A percentile compares a stretch with the other conserved stretches of the same genome.
Evolutionary conservation across 2,888 invertebrate species (phyloP).

Genomic region (Autographa gamma): DNA sequence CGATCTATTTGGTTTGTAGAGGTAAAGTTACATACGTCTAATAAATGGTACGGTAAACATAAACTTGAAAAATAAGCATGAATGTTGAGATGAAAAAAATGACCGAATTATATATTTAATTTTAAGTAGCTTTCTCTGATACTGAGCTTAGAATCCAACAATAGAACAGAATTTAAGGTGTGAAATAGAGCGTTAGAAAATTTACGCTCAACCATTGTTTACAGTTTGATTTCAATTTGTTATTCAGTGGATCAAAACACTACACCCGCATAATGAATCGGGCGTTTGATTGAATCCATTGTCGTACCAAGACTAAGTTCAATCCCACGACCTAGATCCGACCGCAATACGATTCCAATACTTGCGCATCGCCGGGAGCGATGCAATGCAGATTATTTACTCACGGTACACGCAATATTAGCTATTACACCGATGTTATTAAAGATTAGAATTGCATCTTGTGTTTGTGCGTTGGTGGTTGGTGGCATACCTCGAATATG

Average conservation of each 20-base stretch:
- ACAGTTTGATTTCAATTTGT: conserved; percentile 49
- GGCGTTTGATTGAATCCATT: conserved; percentile 76
- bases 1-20: not conserved
- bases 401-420: conserved; percentile 60
- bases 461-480: conserved; percentile 20
- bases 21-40: not conserved
- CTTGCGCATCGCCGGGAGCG: conserved; percentile 70
- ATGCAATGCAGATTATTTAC: conserved; percentile 73
- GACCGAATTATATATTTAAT: not conserved
- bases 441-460: conserved; percentile 61
- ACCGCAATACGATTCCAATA: conserved; percentile 75
- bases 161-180: conserved; percentile 37
- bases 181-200: conserved; percentile 50
- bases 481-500: conserved; percentile 45
- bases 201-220: conserved; percentile 39
- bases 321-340: conserved; percentile 78
- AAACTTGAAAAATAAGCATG: not conserved
- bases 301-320: conserved; percentile 71
- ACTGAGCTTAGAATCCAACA: conserved; percentile 30
- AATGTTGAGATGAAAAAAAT: no score
- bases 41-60: not conserved
- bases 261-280: conserved; percentile 72
- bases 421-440: conserved; percentile 56
- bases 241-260: conserved; percentile 61
- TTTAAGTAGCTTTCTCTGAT: conserved; percentile 39